Percentiles rank a stretch among this genome's conserved stretches.
phyloP scores from a whole-genome alignment of 1,140 invertebrate species.

The Andricus grossulariae region DNA sequence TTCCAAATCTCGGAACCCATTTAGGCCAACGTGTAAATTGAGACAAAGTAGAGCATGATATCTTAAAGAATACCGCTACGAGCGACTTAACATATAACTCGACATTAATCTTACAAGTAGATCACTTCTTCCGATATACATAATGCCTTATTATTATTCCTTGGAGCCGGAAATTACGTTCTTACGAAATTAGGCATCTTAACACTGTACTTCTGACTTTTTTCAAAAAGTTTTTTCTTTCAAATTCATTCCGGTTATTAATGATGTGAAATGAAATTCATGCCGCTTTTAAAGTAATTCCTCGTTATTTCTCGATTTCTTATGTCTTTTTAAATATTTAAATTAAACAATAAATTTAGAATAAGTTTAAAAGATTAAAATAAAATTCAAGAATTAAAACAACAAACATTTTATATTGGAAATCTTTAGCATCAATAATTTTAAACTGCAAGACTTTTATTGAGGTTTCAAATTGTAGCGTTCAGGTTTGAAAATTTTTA shows the following conservation, averaged over 20 bases:
- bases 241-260: background rate
- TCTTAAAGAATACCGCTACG: slow-evolving; percentile 25
- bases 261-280: background rate
- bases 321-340: no score
- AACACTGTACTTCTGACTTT: background rate
- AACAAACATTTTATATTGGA: no score
- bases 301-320: no score
- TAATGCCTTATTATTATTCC: slow-evolving; percentile 28
- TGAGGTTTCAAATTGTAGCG: no score
- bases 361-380: no score
- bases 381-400: no score
- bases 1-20: background rate
- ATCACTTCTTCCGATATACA: slow-evolving; percentile 25
- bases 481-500: no score
- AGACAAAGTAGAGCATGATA: slow-evolving; percentile 31
- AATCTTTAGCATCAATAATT: no score
- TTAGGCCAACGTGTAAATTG: slow-evolving; percentile 29
- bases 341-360: no score
- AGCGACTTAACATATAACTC: slow-evolving; percentile 29
- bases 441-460: no score
- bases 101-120: slow-evolving; percentile 30
- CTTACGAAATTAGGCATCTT: slow-evolving; percentile 12
- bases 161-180: slow-evolving; percentile 26
- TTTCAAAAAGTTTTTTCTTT: background rate
- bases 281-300: no score